Evolutionary conservation across 2,113 vertebrate species (phyloP).

Genomic region (Galbula dea): DNA sequence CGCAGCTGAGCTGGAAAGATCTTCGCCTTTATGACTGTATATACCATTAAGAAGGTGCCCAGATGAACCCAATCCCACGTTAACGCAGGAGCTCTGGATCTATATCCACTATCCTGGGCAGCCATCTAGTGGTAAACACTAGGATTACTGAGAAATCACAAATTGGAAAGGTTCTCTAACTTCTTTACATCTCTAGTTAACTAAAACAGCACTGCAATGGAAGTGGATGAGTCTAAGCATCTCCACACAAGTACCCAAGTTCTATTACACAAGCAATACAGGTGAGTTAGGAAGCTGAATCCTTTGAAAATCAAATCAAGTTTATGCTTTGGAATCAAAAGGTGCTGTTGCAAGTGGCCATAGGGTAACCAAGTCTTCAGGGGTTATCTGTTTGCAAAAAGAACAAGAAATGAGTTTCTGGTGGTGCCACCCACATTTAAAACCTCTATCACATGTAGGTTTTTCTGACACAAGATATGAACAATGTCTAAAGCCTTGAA

Average conservation of each 20-base stretch:
- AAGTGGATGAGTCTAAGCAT: not conserved
- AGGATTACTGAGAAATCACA: not conserved
- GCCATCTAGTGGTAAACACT: slow-evolving; percentile 64
- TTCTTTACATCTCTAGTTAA: not conserved
- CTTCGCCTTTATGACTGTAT: not conserved
- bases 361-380: not conserved
- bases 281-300: not conserved
- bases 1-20: not conserved
- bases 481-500: not conserved
- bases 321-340: not conserved
- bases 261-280: not conserved
- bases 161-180: not conserved
- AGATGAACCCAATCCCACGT: not conserved
- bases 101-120: slow-evolving; percentile 59
- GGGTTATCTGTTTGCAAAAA: not conserved
- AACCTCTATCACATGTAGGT: not conserved
- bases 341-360: not conserved
- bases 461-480: not conserved
- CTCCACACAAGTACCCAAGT: not conserved
- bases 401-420: not conserved
- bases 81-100: not conserved
- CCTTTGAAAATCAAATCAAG: not conserved
- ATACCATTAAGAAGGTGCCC: not conserved
- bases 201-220: not conserved
- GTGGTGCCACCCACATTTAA: not conserved